Conservation (phyloP, 2,888 invertebrate genomes). For the Tortrix viridana region DNA sequence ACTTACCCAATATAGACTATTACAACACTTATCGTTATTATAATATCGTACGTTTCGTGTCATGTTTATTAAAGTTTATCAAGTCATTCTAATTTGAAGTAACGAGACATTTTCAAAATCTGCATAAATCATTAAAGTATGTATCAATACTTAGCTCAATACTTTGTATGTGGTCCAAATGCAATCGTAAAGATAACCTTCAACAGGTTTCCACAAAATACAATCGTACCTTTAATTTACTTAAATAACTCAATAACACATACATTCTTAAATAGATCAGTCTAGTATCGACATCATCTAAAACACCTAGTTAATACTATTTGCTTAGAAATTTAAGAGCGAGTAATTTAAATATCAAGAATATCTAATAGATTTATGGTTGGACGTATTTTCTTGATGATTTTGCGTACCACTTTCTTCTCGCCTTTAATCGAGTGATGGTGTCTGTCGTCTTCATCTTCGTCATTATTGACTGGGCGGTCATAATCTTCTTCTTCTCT, state of each 20-base stretch:
- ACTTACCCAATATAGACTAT: not conserved
- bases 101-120: constrained; percentile 6
- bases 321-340: not conserved
- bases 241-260: no score
- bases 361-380: constrained; percentile 73
- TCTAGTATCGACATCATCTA: constrained; percentile 5
- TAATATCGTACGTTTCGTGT: constrained; percentile 16
- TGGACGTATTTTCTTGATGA: constrained; percentile 69
- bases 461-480: constrained; percentile 54
- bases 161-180: constrained; percentile 23
- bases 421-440: constrained; percentile 55
- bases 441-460: constrained; percentile 58
- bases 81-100: not conserved
- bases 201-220: no score
- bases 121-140: constrained; percentile 4
- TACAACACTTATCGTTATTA: constrained; percentile 10
- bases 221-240: no score
- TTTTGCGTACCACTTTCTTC: constrained; percentile 69
- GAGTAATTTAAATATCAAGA: constrained; percentile 69
- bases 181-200: constrained; percentile 12
- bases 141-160: constrained; percentile 13
- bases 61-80: not conserved
- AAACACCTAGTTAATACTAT: no score
- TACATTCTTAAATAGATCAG: not conserved
- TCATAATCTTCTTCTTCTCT: constrained; percentile 71